Evolutionary conservation across 2,113 vertebrate species (phyloP).

Genomic region (Ptychochromis oligacanthus): DNA sequence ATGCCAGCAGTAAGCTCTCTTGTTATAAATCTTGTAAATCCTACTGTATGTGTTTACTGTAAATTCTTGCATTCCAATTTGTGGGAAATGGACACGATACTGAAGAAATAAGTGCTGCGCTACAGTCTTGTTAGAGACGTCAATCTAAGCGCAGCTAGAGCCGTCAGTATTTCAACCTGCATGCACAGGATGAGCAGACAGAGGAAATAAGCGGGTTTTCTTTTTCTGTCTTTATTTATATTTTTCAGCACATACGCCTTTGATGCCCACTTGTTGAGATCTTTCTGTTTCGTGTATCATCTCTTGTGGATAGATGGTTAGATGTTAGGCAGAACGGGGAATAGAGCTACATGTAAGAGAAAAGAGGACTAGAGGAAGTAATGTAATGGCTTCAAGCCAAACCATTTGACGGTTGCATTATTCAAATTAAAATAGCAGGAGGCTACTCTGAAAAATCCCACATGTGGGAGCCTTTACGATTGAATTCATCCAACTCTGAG

Average conservation of each 20-base stretch:
- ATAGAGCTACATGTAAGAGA: background rate
- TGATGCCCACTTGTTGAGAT: conserved; percentile 4
- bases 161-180: conserved; percentile 20
- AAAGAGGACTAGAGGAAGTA: conserved; percentile 8
- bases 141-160: conserved; percentile 17
- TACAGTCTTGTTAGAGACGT: conserved; percentile 25
- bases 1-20: background rate
- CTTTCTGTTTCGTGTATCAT: background rate
- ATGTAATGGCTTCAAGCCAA: conserved; percentile 32
- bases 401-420: conserved; percentile 46
- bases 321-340: background rate
- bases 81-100: background rate
- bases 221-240: background rate
- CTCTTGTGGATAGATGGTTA: background rate
- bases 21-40: conserved; percentile 20
- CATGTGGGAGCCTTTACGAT: conserved; percentile 11
- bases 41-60: background rate
- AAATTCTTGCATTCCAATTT: conserved; percentile 26
- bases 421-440: conserved; percentile 46
- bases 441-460: conserved; percentile 16
- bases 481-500: conserved; percentile 17
- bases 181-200: background rate
- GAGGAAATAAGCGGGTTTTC: conserved; percentile 13
- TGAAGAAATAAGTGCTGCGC: background rate
- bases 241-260: background rate